Evolutionary conservation across 1,140 invertebrate species (phyloP).

Genomic region (Planococcus citri): DNA sequence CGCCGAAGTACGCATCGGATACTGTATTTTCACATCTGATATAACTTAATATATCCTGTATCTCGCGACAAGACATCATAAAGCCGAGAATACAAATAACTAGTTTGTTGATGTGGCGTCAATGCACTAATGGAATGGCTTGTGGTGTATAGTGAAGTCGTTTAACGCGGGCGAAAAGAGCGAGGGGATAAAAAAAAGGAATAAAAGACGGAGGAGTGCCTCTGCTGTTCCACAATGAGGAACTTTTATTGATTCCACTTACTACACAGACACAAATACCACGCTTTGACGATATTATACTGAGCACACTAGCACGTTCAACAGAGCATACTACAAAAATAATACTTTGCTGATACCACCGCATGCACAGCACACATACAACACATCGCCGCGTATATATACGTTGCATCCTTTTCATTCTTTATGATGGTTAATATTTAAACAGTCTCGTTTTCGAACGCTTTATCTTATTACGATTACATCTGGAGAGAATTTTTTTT

Average conservation of each 20-base stretch:
- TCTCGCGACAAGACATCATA: slow-evolving; percentile 2
- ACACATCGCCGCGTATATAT: neutral
- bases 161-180: neutral
- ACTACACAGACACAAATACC: neutral
- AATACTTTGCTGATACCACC: neutral
- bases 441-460: slow-evolving; percentile 1
- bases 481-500: neutral
- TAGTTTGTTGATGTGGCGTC: slow-evolving; percentile 6
- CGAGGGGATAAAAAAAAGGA: neutral
- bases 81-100: slow-evolving; percentile 6
- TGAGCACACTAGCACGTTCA: neutral
- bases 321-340: neutral
- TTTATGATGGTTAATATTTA: slow-evolving; percentile 2
- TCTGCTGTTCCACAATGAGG: slow-evolving; percentile 5
- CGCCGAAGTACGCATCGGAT: neutral
- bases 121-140: slow-evolving; percentile 6
- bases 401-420: slow-evolving; percentile 6
- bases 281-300: neutral
- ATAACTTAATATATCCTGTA: slow-evolving; percentile 8
- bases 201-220: slow-evolving; percentile 5
- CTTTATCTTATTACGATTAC: neutral
- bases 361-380: too few species aligned
- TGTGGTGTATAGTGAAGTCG: slow-evolving; percentile 6
- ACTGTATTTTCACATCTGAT: neutral
- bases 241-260: slow-evolving; percentile 7